Evolutionary conservation across 2,113 vertebrate genomes (phyloP).

Genomic region (Ammodytes dubius): DNA sequence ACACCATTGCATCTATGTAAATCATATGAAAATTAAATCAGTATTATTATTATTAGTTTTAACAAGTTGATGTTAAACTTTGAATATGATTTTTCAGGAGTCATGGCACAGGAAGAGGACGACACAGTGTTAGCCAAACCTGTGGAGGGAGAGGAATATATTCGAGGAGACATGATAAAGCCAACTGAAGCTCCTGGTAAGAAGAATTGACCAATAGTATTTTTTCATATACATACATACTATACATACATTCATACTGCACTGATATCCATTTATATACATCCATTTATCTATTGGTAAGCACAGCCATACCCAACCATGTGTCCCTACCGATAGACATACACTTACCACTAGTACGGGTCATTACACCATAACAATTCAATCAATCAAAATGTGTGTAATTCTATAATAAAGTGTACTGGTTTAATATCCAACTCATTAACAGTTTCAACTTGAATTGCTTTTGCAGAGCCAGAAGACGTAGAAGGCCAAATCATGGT

Average conservation of each 20-base stretch:
- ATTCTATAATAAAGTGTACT: not conserved
- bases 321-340: not conserved
- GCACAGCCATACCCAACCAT: not conserved
- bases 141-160: rapidly evolving
- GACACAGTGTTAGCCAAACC: rapidly evolving
- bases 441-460: not conserved
- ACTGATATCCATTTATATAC: not conserved
- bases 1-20: not conserved
- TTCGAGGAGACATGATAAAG: constrained; percentile 61
- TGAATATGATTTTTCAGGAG: constrained; percentile 41
- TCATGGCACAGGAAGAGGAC: constrained; percentile 44
- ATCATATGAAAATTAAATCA: too few relatives aligned
- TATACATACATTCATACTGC: too few relatives aligned
- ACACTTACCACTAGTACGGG: not conserved
- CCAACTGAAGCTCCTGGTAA: constrained; percentile 45
- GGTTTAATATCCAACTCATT: not conserved
- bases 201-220: not conserved
- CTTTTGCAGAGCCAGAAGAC: constrained; percentile 40
- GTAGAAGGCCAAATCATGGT: not conserved
- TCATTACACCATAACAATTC: not conserved
- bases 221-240: not conserved
- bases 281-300: not conserved
- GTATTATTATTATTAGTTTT: too few relatives aligned
- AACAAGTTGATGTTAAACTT: not conserved
- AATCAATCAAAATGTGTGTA: not conserved